Conservation (phyloP, 2,797 vertebrate genomes). For the Choloepus didactylus region DNA sequence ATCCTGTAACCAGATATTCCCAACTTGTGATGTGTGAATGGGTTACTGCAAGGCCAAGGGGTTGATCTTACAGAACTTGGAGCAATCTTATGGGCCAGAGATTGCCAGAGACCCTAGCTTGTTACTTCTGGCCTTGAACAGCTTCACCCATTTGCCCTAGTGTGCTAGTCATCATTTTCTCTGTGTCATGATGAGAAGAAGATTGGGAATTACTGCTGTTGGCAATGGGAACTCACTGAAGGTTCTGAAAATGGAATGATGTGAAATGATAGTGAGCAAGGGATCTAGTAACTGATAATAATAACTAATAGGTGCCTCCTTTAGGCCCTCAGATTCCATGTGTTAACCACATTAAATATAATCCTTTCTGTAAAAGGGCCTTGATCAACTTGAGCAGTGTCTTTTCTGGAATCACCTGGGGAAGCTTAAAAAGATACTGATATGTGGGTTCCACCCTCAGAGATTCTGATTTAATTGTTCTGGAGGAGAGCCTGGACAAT, state of each 20-base stretch:
- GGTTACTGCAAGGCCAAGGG: not conserved
- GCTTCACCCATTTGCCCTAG: not conserved
- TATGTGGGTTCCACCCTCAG: not conserved
- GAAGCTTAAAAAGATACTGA: not conserved
- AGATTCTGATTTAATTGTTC: slow-evolving; percentile 37
- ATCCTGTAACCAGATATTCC: not conserved
- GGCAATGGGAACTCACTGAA: not conserved
- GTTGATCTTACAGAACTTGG: not conserved
- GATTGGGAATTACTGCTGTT: not conserved
- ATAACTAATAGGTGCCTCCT: slow-evolving; percentile 56
- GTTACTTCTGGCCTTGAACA: not conserved
- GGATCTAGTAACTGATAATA: slow-evolving; percentile 11
- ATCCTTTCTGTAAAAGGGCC: slow-evolving; percentile 69
- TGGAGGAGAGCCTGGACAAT: not conserved
- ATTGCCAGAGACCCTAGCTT: not conserved
- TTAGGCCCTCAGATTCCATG: slow-evolving; percentile 60
- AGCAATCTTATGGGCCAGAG: not conserved
- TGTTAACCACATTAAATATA: slow-evolving; percentile 76
- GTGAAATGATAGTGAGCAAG: not conserved
- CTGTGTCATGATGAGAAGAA: not conserved
- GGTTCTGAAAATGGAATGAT: slow-evolving; percentile 19
- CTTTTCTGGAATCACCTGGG: not conserved
- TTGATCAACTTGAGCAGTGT: not conserved
- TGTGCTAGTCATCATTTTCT: not conserved
- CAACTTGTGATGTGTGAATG: not conserved